Percentiles rank a stretch among this genome's conserved stretches.
Evolutionary conservation across 2,797 vertebrate genomes (phyloP).

Genomic region (Melanotaenia nigrans): DNA sequence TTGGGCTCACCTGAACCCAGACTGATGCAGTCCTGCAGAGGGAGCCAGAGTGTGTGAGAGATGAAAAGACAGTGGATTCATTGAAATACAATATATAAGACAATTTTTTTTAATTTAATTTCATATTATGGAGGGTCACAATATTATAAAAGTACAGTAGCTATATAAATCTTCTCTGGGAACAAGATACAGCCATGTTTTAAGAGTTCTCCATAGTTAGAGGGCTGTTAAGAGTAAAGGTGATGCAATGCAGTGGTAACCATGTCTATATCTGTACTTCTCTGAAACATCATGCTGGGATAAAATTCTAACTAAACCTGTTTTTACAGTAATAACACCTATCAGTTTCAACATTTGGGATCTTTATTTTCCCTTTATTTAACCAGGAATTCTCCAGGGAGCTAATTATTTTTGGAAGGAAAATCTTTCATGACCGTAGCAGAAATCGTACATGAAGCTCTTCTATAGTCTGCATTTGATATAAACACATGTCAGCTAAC

Average conservation of each 20-base stretch:
- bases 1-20: slow-evolving; percentile 92
- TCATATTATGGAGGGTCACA: neutral
- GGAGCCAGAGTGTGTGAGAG: neutral
- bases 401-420: neutral
- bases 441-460: neutral
- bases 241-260: neutral
- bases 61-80: accelerated
- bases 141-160: neutral
- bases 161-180: too few relatives aligned
- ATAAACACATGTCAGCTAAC: neutral
- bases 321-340: neutral
- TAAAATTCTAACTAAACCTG: neutral
- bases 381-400: neutral
- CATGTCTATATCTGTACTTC: neutral
- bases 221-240: too few relatives aligned
- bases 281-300: neutral
- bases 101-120: too few relatives aligned
- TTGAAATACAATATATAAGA: neutral
- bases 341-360: neutral
- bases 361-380: neutral
- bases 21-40: slow-evolving; percentile 92
- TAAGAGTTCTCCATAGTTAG: neutral
- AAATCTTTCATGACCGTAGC: neutral
- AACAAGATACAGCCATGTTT: too few relatives aligned
- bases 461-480: neutral